These are phyloP conservation scores for Dromius quadrimaculatus DNA, from an alignment of 2,888 invertebrate species.

Conservation along the genomic window DNA sequence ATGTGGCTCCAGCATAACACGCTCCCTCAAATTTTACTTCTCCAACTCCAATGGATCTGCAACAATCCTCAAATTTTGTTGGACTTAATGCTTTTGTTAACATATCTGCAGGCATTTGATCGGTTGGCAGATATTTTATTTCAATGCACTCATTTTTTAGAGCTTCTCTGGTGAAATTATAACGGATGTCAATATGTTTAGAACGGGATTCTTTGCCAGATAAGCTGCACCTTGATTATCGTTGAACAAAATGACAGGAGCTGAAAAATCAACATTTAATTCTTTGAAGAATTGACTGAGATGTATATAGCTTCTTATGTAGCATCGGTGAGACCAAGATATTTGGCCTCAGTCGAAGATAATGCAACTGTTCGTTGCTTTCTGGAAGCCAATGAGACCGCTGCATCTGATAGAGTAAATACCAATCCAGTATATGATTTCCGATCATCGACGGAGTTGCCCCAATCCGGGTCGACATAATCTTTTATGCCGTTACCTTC, in stretches of 20 bases:
- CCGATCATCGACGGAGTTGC: background rate
- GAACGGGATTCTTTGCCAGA: slow-evolving; percentile 5
- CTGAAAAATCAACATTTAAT: too few species aligned
- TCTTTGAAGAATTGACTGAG: too few species aligned
- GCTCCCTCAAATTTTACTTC: background rate
- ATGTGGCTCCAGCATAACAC: too few species aligned
- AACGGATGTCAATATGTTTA: slow-evolving; percentile 14
- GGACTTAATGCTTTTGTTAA: background rate
- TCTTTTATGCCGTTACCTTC: background rate
- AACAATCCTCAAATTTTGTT: background rate
- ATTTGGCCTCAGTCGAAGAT: too few species aligned
- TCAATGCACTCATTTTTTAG: background rate
- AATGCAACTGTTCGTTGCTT: too few species aligned
- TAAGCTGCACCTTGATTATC: background rate
- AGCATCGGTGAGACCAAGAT: too few species aligned
- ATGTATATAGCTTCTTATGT: background rate
- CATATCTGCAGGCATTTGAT: slow-evolving; percentile 2
- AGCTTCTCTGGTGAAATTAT: slow-evolving; percentile 6
- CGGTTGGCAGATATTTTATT: slow-evolving; percentile 10
- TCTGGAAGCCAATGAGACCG: background rate
- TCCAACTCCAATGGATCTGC: background rate
- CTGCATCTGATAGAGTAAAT: background rate
- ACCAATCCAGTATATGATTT: slow-evolving; percentile 4
- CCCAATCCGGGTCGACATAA: slow-evolving; percentile 21
- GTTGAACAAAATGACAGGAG: background rate